Base-by-base conservation (phyloP, 2,113 vertebrate species). In the Odocoileus virginianus region DNA sequence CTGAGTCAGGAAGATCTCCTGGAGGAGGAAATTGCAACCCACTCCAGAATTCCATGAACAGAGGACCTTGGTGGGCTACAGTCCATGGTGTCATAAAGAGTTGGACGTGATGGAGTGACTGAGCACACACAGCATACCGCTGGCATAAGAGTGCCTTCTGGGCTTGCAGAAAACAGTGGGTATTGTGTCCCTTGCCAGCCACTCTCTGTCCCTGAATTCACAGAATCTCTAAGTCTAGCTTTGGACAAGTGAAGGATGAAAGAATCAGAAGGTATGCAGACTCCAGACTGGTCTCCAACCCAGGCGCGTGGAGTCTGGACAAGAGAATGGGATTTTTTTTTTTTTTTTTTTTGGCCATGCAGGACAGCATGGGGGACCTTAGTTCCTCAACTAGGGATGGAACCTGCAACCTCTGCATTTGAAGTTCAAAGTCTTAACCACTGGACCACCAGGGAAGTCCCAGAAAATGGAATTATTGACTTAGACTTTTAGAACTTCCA, bases 281-380 rank as follows among this genome's bases (percentile, higher is more conserved):
- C 6, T n/a, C 8, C 3, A 6, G 6, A 28, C 5, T 30, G 79
- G 6, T 19, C 79, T 52, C 81, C 60, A 23, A 60, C 19, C 17
- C 81, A 54, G 54, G 30, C n/a, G 17, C 27, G 25, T 27, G 9
- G 36, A 21, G 19, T 61, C 21, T 13, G 40, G 58, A 23, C 19
- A 47, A 28, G 33, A 61, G 27, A 2, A 33, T 55, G 14, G 23
- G 28, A 52, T 78, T 55, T 36, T 54, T 54, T 19, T 6, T 15
- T 17, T 15, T 17, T 5, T 57, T 40, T 0, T 14, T 76, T 76
- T 43, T 3, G 1, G 12, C 36, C 12, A 27, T 76, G 3, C 36
- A 76, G 36, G 71, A 76, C 36, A 74, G 23, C 71, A 43, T 43
- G 71, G 36, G 71, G 36, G 36, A 43, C 43, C 71, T 76, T 43